A percentile compares a stretch with the other conserved stretches of the same genome.
phyloP scores from a whole-genome alignment of 2,113 vertebrate genomes.

The Xiphophorus maculatus region DNA sequence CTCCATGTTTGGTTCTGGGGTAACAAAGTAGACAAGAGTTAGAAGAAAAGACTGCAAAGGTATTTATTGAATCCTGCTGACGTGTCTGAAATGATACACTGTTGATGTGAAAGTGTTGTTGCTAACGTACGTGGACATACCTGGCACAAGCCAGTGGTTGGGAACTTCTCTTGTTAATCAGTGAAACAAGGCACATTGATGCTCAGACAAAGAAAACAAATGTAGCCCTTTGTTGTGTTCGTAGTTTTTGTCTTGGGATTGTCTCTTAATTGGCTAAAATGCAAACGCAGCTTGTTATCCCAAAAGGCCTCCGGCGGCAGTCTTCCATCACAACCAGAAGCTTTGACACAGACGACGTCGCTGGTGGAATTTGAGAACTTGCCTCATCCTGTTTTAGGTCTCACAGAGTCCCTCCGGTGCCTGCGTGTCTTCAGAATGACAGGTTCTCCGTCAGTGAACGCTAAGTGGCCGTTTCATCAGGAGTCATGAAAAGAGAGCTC shows the following conservation, averaged over 20 bases:
- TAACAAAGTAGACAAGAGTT: too few relatives aligned
- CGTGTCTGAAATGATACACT: too few relatives aligned
- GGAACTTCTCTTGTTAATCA: too few relatives aligned
- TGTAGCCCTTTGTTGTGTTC: not conserved
- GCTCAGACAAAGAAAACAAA: too few relatives aligned
- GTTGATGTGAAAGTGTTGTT: too few relatives aligned
- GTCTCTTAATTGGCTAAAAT: not conserved
- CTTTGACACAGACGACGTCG: not conserved
- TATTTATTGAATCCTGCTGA: too few relatives aligned
- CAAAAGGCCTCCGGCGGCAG: not conserved
- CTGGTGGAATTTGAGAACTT: constrained; percentile 28
- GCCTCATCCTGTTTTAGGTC: not conserved
- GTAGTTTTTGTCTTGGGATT: not conserved
- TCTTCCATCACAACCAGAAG: constrained; percentile 1
- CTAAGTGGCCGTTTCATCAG: constrained; percentile 53
- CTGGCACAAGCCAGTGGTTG: too few relatives aligned
- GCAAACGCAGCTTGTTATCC: not conserved
- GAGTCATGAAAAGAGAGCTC: constrained; percentile 28
- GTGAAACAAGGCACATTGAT: too few relatives aligned
- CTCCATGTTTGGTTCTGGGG: too few relatives aligned
- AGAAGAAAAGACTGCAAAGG: too few relatives aligned
- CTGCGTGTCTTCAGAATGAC: constrained; percentile 49
- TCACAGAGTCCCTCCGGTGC: constrained; percentile 22
- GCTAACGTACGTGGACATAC: too few relatives aligned
- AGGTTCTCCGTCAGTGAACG: constrained; percentile 21